phyloP scores from a whole-genome alignment of 2,113 vertebrate genomes.

The Hepsetus odoe region DNA sequence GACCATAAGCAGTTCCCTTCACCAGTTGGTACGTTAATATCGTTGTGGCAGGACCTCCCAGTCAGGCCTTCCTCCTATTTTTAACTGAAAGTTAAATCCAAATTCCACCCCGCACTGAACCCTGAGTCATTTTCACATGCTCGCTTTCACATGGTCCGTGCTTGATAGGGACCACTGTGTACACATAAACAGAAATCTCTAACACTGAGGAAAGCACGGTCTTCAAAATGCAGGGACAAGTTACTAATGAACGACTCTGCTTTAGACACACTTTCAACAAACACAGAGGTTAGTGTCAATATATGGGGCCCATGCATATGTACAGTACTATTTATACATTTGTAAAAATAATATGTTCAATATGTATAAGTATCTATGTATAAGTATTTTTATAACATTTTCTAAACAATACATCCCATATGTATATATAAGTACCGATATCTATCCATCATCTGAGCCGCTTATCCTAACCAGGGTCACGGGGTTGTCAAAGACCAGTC shows the following conservation, averaged over 20 bases:
- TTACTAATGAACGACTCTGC: constrained; percentile 7
- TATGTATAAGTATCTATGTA: no score
- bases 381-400: no score
- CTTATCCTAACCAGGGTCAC: no score
- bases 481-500: no score
- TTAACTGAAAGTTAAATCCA: constrained; percentile 65
- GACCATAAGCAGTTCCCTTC: constrained; percentile 53
- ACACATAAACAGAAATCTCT: constrained; percentile 49
- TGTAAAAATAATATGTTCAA: no score
- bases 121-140: constrained; percentile 66
- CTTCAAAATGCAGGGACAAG: background rate
- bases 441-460: no score
- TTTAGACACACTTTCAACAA: background rate
- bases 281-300: background rate
- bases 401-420: no score
- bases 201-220: background rate
- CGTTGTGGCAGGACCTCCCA: constrained; percentile 48
- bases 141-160: constrained; percentile 42
- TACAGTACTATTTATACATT: no score
- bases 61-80: constrained; percentile 59
- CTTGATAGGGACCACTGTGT: constrained; percentile 58
- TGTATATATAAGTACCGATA: no score
- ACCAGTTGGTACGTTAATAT: constrained; percentile 63
- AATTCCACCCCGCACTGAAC: constrained; percentile 62
- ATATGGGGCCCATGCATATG: no score